A percentile compares a stretch with the other conserved stretches of the same genome.
Evolutionary conservation across 2,113 vertebrate genomes (phyloP).

Genomic region (Myrmophylax atrothorax): DNA sequence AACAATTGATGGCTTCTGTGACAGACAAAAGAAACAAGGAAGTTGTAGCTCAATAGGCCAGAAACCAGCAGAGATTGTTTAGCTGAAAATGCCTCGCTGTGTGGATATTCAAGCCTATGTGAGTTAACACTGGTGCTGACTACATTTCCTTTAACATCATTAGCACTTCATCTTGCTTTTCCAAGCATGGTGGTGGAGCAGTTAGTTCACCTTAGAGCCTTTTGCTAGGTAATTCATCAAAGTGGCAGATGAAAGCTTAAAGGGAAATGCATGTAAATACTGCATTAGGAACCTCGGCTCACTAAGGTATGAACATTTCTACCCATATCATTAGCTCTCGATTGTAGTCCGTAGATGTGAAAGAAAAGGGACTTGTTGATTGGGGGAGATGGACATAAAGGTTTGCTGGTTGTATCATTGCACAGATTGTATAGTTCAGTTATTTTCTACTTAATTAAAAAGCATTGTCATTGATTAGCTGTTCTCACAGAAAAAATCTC

Average conservation of each 20-base stretch:
- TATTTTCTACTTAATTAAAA: not conserved
- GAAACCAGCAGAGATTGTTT: slow-evolving; percentile 22
- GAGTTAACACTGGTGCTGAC: not conserved
- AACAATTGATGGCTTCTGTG: not conserved
- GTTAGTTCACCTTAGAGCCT: slow-evolving; percentile 29
- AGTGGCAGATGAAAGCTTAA: slow-evolving; percentile 17
- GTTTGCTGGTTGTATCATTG: not conserved
- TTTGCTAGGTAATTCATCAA: slow-evolving; percentile 39
- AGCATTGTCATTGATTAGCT: not conserved
- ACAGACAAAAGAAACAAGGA: not conserved
- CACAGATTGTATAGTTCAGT: not conserved
- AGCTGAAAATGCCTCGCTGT: slow-evolving; percentile 19
- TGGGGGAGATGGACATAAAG: not conserved
- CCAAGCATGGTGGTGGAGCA: slow-evolving; percentile 63
- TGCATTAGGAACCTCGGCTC: slow-evolving; percentile 34
- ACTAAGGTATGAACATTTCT: slow-evolving; percentile 16
- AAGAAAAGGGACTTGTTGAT: not conserved
- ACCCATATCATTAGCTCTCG: slow-evolving; percentile 22
- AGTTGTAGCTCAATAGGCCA: slow-evolving; percentile 27
- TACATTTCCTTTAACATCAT: slow-evolving; percentile 69
- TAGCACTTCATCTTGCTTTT: slow-evolving; percentile 66
- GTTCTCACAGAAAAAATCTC: not conserved
- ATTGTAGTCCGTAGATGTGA: not conserved
- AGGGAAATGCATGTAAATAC: slow-evolving; percentile 57
- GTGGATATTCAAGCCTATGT: not conserved